Conservation (phyloP, 2,113 vertebrate genomes). For the Rynchops niger region DNA sequence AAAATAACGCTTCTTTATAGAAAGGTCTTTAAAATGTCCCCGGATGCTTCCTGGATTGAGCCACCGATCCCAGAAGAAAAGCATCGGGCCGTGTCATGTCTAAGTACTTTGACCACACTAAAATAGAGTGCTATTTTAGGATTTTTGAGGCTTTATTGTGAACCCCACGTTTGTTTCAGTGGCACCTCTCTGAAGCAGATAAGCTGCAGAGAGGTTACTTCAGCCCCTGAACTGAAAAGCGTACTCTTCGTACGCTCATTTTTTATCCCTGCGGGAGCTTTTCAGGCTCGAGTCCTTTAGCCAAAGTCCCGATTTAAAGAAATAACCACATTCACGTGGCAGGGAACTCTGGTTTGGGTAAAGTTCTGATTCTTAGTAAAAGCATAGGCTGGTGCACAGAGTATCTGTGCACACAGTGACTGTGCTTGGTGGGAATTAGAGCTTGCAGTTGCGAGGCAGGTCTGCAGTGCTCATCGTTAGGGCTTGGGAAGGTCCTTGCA, state of each 20-base stretch:
- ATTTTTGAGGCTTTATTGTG: neutral
- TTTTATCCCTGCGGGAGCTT: neutral
- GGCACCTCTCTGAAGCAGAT: neutral
- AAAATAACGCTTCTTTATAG: neutral
- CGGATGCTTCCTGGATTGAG: neutral
- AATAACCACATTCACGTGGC: neutral
- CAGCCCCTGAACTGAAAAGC: neutral
- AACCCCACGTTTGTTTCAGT: neutral
- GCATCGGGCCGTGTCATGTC: neutral
- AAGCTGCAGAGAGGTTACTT: neutral
- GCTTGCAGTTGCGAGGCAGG: neutral
- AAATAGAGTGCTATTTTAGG: neutral
- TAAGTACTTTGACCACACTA: neutral
- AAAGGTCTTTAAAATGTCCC: neutral
- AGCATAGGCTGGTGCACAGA: neutral
- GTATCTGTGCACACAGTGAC: fast-evolving
- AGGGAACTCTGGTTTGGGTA: neutral
- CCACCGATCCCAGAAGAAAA: neutral
- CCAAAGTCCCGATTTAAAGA: neutral
- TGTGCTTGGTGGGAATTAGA: neutral
- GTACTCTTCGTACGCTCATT: fast-evolving
- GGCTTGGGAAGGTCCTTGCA: neutral
- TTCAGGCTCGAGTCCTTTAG: neutral
- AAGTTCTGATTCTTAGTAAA: neutral
- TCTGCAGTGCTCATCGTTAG: neutral